These are phyloP conservation scores for Oryzias celebensis DNA, from an alignment of 2,113 vertebrate species.

Conservation along the genomic window DNA sequence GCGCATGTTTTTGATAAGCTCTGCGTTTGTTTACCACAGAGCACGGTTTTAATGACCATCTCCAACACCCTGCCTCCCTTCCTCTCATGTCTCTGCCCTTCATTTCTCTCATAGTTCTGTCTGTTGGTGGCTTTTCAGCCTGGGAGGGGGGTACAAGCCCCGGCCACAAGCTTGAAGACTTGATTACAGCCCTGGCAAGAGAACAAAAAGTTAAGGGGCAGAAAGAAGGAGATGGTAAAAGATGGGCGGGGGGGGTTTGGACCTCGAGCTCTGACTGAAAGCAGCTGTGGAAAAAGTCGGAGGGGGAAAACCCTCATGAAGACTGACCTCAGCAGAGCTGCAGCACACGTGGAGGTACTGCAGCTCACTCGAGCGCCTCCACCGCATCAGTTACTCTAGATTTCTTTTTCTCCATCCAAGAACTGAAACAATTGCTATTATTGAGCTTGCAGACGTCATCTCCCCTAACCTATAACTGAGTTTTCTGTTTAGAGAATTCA, in stretches of 20 bases:
- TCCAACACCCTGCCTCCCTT: slow-evolving; percentile 48
- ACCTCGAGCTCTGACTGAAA: slow-evolving; percentile 85
- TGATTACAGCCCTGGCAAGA: slow-evolving; percentile 85
- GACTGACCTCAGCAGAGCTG: slow-evolving; percentile 59
- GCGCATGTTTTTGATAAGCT: slow-evolving; percentile 66
- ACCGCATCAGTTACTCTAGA: too few species aligned
- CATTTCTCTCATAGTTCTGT: slow-evolving; percentile 74
- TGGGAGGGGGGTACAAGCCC: slow-evolving; percentile 38
- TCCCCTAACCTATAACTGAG: too few species aligned
- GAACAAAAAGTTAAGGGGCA: slow-evolving; percentile 83
- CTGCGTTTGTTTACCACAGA: slow-evolving; percentile 34
- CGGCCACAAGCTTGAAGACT: slow-evolving; percentile 85
- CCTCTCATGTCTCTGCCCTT: slow-evolving; percentile 52
- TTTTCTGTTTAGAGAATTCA: too few species aligned
- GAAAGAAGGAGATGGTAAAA: slow-evolving; percentile 44
- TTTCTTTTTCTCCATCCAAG: too few species aligned
- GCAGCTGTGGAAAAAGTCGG: slow-evolving; percentile 81
- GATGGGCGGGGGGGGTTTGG: slow-evolving; percentile 54
- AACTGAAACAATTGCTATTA: too few species aligned
- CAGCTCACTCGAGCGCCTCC: too few species aligned
- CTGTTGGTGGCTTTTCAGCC: slow-evolving; percentile 78
- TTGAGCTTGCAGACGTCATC: too few species aligned
- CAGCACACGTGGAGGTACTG: slow-evolving; percentile 29
- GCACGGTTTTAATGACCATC: slow-evolving; percentile 59
- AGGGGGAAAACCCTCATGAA: slow-evolving; percentile 67